These are phyloP conservation scores for Parnassius apollo DNA, from an alignment of 2,888 invertebrate species.

Conservation along the genomic window DNA sequence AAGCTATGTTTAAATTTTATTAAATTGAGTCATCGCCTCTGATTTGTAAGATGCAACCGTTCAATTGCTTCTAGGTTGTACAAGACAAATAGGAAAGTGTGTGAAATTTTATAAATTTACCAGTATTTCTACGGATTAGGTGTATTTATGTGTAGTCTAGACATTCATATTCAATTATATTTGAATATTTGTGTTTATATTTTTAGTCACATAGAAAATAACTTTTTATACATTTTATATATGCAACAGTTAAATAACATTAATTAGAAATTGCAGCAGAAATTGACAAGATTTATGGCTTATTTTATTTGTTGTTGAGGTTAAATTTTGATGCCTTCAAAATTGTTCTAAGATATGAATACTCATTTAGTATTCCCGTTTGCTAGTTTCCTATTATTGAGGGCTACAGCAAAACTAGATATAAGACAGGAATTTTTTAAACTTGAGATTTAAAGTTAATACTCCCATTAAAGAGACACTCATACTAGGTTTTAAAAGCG, in stretches of 20 bases:
- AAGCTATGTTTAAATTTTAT: conserved; percentile 26
- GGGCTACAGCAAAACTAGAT: no score
- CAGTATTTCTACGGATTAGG: conserved; percentile 22
- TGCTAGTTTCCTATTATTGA: no score
- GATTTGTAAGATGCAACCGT: conserved; percentile 16
- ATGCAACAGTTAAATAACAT: conserved; percentile 10
- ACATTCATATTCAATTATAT: conserved; percentile 28
- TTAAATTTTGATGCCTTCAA: conserved; percentile 13
- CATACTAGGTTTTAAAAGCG: background rate
- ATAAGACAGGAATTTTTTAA: no score
- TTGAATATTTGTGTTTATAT: conserved; percentile 16
- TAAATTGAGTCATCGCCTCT: conserved; percentile 10
- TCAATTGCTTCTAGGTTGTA: background rate
- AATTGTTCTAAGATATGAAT: background rate
- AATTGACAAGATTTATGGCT: conserved; percentile 4
- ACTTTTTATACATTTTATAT: conserved; percentile 23
- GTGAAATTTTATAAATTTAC: conserved; percentile 11
- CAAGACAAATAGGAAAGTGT: conserved; percentile 17
- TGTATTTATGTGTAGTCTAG: conserved; percentile 24
- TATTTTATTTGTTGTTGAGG: conserved; percentile 9
- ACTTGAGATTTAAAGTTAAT: no score
- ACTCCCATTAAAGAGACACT: no score
- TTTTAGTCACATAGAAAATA: conserved; percentile 4
- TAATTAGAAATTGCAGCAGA: conserved; percentile 5
- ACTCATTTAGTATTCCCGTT: no score